Percentiles rank a stretch among this genome's conserved stretches.
Evolutionary conservation across 2,797 vertebrate species (phyloP).

Genomic region (Rachycentron canadum): DNA sequence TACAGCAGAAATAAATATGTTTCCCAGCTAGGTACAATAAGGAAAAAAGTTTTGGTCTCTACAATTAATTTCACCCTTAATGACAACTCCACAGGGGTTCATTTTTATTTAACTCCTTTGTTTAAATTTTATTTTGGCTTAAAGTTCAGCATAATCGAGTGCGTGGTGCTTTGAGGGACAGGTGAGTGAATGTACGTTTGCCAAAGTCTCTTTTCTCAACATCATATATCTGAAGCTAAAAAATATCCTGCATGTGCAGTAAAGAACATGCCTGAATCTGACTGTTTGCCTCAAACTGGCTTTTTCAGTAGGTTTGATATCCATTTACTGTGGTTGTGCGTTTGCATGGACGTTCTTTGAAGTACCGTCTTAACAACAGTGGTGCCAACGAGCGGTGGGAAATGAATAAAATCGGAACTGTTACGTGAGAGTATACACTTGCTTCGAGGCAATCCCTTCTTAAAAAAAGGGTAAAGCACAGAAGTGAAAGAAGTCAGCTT

Average conservation of each 20-base stretch:
- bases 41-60: too few relatives aligned
- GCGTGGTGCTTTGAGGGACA: too few relatives aligned
- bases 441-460: conserved; percentile 37
- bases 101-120: too few relatives aligned
- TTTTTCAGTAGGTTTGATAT: background rate
- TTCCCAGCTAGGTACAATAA: too few relatives aligned
- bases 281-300: background rate
- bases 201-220: too few relatives aligned
- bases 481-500: conserved; percentile 20
- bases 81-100: too few relatives aligned
- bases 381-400: conserved; percentile 4
- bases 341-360: conserved; percentile 9
- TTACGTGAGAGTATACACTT: background rate
- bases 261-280: background rate
- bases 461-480: conserved; percentile 1
- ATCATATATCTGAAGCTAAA: too few relatives aligned
- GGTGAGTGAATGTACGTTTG: too few relatives aligned
- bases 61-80: too few relatives aligned
- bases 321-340: conserved; percentile 5
- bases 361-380: conserved; percentile 7
- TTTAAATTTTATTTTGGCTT: too few relatives aligned
- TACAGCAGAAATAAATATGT: too few relatives aligned
- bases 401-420: conserved; percentile 13
- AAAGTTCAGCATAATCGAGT: too few relatives aligned
- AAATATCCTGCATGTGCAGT: background rate